phyloP scores from a whole-genome alignment of 2,888 invertebrate genomes.

The Leuctra nigra region DNA sequence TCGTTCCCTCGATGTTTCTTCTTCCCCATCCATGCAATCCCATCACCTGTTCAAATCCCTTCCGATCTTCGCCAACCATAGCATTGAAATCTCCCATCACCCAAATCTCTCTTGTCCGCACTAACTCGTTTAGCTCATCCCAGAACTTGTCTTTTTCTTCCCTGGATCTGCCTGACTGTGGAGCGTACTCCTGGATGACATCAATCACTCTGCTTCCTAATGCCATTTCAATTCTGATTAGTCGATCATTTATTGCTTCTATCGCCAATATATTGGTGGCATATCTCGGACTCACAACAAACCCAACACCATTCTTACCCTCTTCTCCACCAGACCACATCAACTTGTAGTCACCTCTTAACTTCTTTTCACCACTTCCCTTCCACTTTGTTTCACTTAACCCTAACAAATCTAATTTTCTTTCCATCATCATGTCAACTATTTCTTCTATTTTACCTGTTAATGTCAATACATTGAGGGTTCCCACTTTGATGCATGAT shows the following conservation, averaged over 20 bases:
- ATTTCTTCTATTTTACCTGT: neutral
- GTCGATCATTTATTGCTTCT: neutral
- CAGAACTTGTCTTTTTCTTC: neutral
- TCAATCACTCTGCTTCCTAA: neutral
- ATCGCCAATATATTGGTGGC: neutral
- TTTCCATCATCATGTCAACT: neutral
- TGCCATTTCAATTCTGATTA: neutral
- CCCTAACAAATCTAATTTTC: neutral
- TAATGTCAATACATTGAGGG: neutral
- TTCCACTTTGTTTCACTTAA: neutral
- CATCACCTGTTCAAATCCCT: neutral
- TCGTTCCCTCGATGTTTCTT: neutral
- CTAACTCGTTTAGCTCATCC: neutral
- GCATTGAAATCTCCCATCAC: neutral
- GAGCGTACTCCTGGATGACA: too few species aligned
- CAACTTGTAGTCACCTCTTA: neutral
- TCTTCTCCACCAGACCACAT: neutral
- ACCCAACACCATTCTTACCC: neutral
- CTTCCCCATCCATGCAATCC: neutral
- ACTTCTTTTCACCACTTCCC: neutral
- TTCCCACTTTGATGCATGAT: neutral
- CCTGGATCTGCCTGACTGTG: neutral
- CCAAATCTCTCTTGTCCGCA: neutral
- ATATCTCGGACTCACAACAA: neutral
- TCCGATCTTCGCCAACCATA: neutral